A percentile compares a stretch with the other conserved stretches of the same genome.
phyloP scores from a whole-genome alignment of 1,140 invertebrate species.

The Drosophila obscura region DNA sequence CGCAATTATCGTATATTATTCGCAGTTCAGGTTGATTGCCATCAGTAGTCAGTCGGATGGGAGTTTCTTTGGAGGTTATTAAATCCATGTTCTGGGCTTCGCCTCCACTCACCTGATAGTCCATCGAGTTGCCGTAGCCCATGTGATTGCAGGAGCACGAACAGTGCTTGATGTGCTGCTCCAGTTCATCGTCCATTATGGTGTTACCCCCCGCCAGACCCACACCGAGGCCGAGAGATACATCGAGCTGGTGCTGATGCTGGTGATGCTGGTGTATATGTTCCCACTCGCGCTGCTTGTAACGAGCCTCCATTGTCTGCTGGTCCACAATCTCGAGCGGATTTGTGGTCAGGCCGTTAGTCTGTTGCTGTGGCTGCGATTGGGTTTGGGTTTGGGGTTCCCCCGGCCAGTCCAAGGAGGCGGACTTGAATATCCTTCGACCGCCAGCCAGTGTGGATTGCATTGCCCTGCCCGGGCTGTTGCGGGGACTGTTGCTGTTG shows the following conservation, averaged over 20 bases:
- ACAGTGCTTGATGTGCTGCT: slow-evolving; percentile 93
- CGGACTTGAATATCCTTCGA: slow-evolving; percentile 58
- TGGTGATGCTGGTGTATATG: slow-evolving; percentile 46
- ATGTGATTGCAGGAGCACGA: slow-evolving; percentile 95
- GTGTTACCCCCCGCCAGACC: slow-evolving; percentile 81
- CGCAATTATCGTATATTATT: no score
- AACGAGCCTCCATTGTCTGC: slow-evolving; percentile 57
- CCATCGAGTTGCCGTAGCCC: slow-evolving; percentile 95
- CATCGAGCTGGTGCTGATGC: no score
- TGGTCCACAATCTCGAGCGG: slow-evolving; percentile 52
- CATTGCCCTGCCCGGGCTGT: slow-evolving; percentile 44
- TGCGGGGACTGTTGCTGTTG: slow-evolving; percentile 37
- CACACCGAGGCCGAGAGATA: no score
- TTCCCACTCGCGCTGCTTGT: slow-evolving; percentile 34
- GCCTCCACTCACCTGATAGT: slow-evolving; percentile 90
- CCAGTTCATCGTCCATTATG: slow-evolving; percentile 88
- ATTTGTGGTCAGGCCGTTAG: slow-evolving; percentile 56
- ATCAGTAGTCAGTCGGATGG: neutral
- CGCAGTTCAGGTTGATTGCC: no score
- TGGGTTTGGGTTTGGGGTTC: slow-evolving; percentile 11
- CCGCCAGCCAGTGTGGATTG: slow-evolving; percentile 47
- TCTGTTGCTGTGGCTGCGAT: slow-evolving; percentile 25
- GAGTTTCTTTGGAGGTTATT: no score
- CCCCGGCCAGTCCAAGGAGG: slow-evolving; percentile 54
- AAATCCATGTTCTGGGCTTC: no score